These are phyloP conservation scores for Hiodon alosoides DNA, from an alignment of 2,113 vertebrate genomes.

Conservation along the genomic window DNA sequence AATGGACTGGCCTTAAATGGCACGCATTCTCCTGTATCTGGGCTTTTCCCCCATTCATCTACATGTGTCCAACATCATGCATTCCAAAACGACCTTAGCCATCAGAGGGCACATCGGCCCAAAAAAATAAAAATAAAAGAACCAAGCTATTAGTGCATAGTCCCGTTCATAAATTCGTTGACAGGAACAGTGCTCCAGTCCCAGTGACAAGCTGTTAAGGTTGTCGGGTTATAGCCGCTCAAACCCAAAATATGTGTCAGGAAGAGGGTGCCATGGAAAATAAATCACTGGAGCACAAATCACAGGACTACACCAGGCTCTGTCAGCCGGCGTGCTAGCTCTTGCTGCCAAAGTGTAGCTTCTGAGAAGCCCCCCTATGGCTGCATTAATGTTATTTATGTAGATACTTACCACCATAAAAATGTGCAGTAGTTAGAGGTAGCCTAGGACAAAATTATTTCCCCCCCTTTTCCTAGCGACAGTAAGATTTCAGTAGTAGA, in stretches of 20 bases:
- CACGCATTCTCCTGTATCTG: background rate
- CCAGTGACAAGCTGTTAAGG: background rate
- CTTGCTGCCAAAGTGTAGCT: background rate
- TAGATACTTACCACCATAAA: no score
- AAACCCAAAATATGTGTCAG: conserved; percentile 10
- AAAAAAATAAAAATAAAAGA: no score
- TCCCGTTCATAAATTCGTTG: background rate
- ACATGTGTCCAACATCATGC: conserved; percentile 4
- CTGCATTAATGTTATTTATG: background rate
- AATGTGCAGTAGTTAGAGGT: background rate
- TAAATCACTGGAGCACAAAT: conserved; percentile 20
- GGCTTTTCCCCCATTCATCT: background rate
- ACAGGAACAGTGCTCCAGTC: no score
- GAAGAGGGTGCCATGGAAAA: conserved; percentile 21
- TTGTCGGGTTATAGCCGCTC: conserved; percentile 2
- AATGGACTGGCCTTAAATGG: background rate
- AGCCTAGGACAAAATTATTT: no score
- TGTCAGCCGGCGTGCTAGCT: background rate
- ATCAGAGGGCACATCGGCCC: background rate
- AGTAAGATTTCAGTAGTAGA: no score
- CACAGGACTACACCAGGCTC: conserved; percentile 3
- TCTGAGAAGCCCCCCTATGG: background rate
- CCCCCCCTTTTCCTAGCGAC: no score
- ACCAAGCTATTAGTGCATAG: background rate
- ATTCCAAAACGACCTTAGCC: background rate